phyloP scores from a whole-genome alignment of 2,888 invertebrate genomes.

The Brassicogethes aeneus region DNA sequence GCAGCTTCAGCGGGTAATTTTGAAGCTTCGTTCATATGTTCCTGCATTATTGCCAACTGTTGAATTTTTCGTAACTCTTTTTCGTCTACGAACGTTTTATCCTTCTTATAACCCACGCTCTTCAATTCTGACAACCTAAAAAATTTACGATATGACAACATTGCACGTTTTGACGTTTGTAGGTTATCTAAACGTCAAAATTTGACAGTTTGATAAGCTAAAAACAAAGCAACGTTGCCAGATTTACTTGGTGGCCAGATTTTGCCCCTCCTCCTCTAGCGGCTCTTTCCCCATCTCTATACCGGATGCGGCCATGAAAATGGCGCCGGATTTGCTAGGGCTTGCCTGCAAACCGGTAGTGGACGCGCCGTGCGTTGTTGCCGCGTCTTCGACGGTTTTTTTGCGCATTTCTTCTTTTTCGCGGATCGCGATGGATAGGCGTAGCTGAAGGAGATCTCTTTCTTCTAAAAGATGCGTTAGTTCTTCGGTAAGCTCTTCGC shows the following conservation, averaged over 20 bases:
- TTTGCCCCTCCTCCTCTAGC: conserved; percentile 16
- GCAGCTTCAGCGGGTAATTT: conserved; percentile 65
- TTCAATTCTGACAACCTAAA: conserved; percentile 65
- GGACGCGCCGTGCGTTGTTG: conserved; percentile 17
- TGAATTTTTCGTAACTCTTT: conserved; percentile 62
- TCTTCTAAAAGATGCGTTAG: conserved; percentile 75
- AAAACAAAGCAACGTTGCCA: too few species aligned
- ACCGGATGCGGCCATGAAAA: conserved; percentile 26
- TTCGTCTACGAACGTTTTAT: conserved; percentile 66
- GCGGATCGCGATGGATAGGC: conserved; percentile 71
- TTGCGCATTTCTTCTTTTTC: conserved; percentile 55
- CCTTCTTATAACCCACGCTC: conserved; percentile 63
- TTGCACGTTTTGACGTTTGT: too few species aligned
- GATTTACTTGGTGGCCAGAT: conserved; percentile 31
- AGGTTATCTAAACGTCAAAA: conserved; percentile 3
- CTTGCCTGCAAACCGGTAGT: conserved; percentile 7
- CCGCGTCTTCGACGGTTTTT: conserved; percentile 12
- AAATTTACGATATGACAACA: too few species aligned
- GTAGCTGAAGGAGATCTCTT: conserved; percentile 73
- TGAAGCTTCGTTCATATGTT: conserved; percentile 56
- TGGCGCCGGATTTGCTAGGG: conserved; percentile 23
- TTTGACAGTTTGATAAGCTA: neutral
- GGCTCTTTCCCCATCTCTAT: conserved; percentile 30
- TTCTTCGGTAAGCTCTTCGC: conserved; percentile 79
- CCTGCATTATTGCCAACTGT: conserved; percentile 64